Evolutionary conservation across 2,888 invertebrate species (phyloP).

Genomic region (Lepeophtheirus nordmannii): DNA sequence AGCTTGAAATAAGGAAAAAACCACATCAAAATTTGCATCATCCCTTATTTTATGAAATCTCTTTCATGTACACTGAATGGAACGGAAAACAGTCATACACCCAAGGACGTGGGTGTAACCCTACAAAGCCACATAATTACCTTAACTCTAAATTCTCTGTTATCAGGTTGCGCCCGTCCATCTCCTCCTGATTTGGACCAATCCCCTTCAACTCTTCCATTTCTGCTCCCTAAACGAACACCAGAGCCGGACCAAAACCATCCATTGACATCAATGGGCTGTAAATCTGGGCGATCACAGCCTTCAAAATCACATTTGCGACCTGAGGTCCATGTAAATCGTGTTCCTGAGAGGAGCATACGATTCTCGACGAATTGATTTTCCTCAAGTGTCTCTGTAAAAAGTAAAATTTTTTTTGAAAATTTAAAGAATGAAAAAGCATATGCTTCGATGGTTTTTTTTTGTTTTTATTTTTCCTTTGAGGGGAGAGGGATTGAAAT

Average conservation of each 20-base stretch:
- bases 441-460: neutral
- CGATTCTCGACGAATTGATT: conserved; percentile 49
- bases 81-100: too few relatives aligned
- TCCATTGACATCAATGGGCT: conserved; percentile 65
- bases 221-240: conserved; percentile 54
- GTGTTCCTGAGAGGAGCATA: conserved; percentile 15
- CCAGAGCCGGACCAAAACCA: conserved; percentile 93
- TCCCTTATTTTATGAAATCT: too few relatives aligned
- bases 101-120: too few relatives aligned
- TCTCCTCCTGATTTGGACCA: conserved; percentile 28
- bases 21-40: too few relatives aligned
- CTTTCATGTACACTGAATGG: too few relatives aligned
- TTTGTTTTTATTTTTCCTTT: neutral
- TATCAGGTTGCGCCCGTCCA: conserved; percentile 28
- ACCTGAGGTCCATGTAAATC: conserved; percentile 75
- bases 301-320: conserved; percentile 82
- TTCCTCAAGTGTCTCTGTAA: conserved; percentile 56
- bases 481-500: conserved; percentile 3
- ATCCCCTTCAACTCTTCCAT: conserved; percentile 19
- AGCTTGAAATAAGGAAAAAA: too few relatives aligned
- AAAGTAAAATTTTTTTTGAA: neutral
- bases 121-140: neutral
- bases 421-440: conserved; percentile 1
- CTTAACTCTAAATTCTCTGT: conserved; percentile 27
- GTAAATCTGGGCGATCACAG: conserved; percentile 61